These are phyloP conservation scores for Eucera pruinosa DNA, from an alignment of 2,888 invertebrate genomes.

Conservation along the genomic window DNA sequence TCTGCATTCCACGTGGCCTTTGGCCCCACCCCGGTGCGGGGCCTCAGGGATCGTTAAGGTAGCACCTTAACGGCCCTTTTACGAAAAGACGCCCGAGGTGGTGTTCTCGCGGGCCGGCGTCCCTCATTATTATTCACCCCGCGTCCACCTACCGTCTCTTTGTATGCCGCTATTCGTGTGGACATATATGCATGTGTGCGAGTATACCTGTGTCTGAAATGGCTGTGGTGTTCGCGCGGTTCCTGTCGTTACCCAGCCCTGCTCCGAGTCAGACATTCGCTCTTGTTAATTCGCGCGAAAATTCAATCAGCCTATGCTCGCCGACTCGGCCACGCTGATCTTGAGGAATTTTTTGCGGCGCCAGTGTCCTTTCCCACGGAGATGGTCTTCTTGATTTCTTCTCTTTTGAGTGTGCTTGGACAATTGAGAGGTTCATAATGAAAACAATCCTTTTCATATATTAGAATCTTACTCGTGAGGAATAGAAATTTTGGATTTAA, in stretches of 20 bases:
- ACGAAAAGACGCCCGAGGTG: constrained; percentile 71
- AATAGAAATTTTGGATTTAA: no score
- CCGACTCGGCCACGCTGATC: background rate
- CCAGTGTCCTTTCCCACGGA: no score
- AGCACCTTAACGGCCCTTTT: constrained; percentile 74
- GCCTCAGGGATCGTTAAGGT: constrained; percentile 72
- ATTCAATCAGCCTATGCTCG: constrained; percentile 41
- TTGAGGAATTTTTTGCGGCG: no score
- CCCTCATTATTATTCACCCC: constrained; percentile 68
- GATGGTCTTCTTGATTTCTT: no score
- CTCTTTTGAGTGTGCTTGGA: no score
- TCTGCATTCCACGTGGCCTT: constrained; percentile 82
- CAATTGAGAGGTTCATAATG: no score
- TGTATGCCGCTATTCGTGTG: background rate
- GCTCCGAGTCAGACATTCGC: constrained; percentile 22
- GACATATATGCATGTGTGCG: no score
- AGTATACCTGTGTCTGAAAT: constrained; percentile 26
- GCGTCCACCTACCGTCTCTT: constrained; percentile 51
- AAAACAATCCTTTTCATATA: no score
- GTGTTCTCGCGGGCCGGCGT: constrained; percentile 59
- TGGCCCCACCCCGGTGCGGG: constrained; percentile 70
- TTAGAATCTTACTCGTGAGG: no score
- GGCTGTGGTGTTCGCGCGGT: constrained; percentile 24
- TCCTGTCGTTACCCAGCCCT: constrained; percentile 28
- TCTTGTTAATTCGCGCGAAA: constrained; percentile 49